Conservation (phyloP, 2,888 invertebrate species). For the Megalurothrips usitatus region DNA sequence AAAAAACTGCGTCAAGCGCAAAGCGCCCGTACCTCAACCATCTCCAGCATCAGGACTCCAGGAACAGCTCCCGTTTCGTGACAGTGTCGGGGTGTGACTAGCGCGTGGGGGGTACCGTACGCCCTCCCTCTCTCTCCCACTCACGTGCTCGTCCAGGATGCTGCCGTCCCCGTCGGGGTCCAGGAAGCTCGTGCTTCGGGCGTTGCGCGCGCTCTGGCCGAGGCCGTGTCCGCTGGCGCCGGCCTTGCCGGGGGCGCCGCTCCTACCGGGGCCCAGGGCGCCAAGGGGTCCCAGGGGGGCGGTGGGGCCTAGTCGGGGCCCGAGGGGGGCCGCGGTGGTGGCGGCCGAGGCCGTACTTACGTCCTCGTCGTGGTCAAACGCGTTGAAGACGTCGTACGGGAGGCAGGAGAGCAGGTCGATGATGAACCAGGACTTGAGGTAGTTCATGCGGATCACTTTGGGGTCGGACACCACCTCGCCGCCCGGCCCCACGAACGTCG, state of each 20-base stretch:
- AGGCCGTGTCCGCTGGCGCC: background rate
- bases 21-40: no score
- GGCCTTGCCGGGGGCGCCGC: background rate
- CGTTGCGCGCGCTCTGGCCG: conserved; percentile 26
- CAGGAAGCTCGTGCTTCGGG: conserved; percentile 31
- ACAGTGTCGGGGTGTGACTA: no score
- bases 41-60: no score
- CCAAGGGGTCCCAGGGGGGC: no score
- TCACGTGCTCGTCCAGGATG: conserved; percentile 40
- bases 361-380: conserved; percentile 98
- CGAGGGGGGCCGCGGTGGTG: conserved; percentile 24
- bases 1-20: no score
- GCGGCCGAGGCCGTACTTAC: conserved; percentile 52
- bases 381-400: conserved; percentile 99
- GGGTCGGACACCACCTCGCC: conserved; percentile 98
- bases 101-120: no score
- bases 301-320: background rate
- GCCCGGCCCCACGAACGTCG: conserved; percentile 96
- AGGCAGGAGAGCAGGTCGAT: conserved; percentile 98
- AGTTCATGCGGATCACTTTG: conserved; percentile 96
- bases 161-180: conserved; percentile 36
- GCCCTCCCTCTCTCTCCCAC: conserved; percentile 31
- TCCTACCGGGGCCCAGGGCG: background rate
- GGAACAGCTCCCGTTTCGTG: no score
- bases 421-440: conserved; percentile 98